These are phyloP conservation scores for Agrochola litura DNA, from an alignment of 2,888 invertebrate species.

Conservation along the genomic window DNA sequence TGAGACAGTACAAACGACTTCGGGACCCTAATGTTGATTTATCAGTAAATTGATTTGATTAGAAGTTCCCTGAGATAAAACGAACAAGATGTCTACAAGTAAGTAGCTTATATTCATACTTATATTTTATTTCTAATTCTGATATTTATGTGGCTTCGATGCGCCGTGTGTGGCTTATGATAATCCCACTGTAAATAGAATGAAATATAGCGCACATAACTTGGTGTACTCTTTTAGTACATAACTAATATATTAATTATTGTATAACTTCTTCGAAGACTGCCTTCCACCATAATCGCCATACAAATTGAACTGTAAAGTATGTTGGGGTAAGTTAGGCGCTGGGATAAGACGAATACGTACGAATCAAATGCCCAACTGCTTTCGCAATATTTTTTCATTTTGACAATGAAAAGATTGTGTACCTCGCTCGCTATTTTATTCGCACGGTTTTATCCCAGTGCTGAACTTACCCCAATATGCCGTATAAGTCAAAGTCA, in stretches of 20 bases:
- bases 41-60: constrained; percentile 84
- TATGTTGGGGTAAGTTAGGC: not conserved
- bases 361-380: not conserved
- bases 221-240: not conserved
- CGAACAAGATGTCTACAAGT: constrained; percentile 86
- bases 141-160: constrained; percentile 20
- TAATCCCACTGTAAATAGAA: constrained; percentile 5
- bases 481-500: too few relatives aligned
- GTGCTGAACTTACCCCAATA: not conserved
- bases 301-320: not conserved
- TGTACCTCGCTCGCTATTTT: not conserved
- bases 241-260: not conserved
- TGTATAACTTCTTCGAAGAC: not conserved
- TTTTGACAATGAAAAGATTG: not conserved
- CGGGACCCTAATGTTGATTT: constrained; percentile 86
- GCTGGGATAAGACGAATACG: not conserved
- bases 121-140: constrained; percentile 5
- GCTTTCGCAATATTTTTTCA: not conserved
- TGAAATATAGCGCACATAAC: constrained; percentile 7
- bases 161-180: constrained; percentile 9
- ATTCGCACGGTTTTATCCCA: not conserved
- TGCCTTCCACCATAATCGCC: not conserved
- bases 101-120: constrained; percentile 70
- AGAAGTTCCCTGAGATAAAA: constrained; percentile 80
- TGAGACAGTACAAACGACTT: constrained; percentile 83